Conservation (phyloP, 2,797 vertebrate genomes). For the Falco cherrug region DNA sequence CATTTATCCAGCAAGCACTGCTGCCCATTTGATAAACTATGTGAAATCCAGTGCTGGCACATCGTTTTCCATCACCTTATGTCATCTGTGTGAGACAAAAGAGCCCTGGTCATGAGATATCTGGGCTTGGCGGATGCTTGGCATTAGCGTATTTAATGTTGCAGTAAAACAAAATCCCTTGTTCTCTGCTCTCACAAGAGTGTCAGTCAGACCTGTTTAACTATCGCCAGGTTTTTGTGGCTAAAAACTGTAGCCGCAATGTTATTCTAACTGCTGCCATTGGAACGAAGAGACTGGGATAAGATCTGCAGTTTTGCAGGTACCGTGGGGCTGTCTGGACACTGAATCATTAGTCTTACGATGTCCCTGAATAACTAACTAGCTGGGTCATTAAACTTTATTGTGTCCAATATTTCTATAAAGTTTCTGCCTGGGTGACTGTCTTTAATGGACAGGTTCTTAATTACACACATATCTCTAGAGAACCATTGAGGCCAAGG, state of each 20-base stretch:
- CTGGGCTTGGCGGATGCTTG: neutral
- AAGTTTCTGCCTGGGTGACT: neutral
- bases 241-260: neutral
- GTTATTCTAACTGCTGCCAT: neutral
- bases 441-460: neutral
- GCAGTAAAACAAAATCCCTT: neutral
- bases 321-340: neutral
- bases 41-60: neutral
- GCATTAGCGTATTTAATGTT: neutral
- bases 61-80: neutral
- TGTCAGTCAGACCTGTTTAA: neutral
- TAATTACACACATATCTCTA: neutral
- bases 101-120: neutral
- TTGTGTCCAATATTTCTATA: neutral
- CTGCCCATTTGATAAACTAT: neutral
- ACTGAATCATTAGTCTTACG: fast-evolving
- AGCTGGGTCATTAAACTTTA: neutral
- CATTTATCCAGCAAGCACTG: neutral
- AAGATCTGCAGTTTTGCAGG: neutral
- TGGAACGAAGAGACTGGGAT: neutral
- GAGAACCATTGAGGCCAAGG: neutral
- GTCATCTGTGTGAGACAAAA: neutral
- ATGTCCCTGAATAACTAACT: neutral
- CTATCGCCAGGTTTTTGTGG: neutral
- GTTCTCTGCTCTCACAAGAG: neutral